A percentile compares a stretch with the other conserved stretches of the same genome.
phyloP scores from a whole-genome alignment of 2,888 invertebrate genomes.

The Caenorhabditis drosophilae region DNA sequence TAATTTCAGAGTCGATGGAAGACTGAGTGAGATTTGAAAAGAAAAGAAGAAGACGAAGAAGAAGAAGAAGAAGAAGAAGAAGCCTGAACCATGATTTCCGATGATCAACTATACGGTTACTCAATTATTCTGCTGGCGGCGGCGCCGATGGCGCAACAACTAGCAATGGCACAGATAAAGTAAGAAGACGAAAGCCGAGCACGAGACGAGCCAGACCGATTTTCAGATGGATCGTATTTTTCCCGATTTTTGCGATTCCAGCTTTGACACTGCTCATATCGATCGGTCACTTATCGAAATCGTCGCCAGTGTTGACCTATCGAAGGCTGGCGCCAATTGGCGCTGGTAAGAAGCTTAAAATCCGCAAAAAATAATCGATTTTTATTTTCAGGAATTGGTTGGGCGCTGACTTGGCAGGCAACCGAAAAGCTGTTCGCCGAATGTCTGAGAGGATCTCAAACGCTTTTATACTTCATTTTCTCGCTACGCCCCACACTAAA shows the following conservation, averaged over 20 bases:
- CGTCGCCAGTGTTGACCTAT: conserved; percentile 45
- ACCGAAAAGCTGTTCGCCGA: conserved; percentile 45
- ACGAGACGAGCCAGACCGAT: neutral
- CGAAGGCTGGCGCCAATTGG: conserved; percentile 48
- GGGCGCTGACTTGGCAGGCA: conserved; percentile 52
- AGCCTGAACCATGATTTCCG: conserved; percentile 26
- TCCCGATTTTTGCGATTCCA: conserved; percentile 50
- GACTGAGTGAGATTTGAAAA: too few species aligned
- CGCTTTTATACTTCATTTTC: conserved; percentile 43
- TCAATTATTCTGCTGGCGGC: conserved; percentile 34
- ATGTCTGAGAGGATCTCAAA: conserved; percentile 39
- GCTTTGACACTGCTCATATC: conserved; percentile 42
- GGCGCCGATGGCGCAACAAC: conserved; percentile 36
- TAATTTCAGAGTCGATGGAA: too few species aligned
- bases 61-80: too few species aligned
- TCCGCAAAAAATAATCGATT: neutral
- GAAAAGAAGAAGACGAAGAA: too few species aligned
- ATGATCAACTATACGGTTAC: conserved; percentile 40
- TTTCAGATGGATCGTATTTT: conserved; percentile 47
- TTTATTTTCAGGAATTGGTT: conserved; percentile 47
- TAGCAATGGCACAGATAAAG: conserved; percentile 28
- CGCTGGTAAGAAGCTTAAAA: conserved; percentile 35
- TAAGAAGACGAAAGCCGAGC: neutral
- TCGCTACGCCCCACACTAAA: conserved; percentile 34
- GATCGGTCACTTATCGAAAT: conserved; percentile 40